Conservation (phyloP, 2,888 invertebrate species). For the Scelioninae gen. 1 region DNA sequence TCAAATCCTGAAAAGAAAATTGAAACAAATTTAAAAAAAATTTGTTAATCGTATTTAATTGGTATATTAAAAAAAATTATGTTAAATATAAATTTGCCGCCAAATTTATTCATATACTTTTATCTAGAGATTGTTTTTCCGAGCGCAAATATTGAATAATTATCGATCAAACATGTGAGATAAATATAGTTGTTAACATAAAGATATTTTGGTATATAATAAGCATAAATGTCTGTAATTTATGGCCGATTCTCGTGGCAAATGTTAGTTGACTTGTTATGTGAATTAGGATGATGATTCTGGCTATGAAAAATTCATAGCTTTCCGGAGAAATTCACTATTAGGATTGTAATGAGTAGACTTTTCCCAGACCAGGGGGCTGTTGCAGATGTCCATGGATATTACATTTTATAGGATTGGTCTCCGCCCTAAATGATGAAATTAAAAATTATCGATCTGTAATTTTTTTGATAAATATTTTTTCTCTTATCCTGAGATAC, state of each 20-base stretch:
- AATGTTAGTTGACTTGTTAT: slow-evolving; percentile 24
- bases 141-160: slow-evolving; percentile 4
- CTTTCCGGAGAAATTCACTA: slow-evolving; percentile 12
- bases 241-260: slow-evolving; percentile 18
- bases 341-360: background rate
- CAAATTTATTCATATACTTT: background rate
- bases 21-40: too few relatives aligned
- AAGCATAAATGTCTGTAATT: slow-evolving; percentile 19
- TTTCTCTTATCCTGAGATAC: too few relatives aligned
- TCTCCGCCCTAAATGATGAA: too few relatives aligned
- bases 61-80: too few relatives aligned
- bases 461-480: too few relatives aligned
- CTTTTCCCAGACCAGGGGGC: too few relatives aligned
- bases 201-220: background rate
- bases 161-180: background rate
- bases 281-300: slow-evolving; percentile 8
- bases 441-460: too few relatives aligned
- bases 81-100: too few relatives aligned
- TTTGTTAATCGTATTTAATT: too few relatives aligned
- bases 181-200: slow-evolving; percentile 1
- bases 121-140: background rate
- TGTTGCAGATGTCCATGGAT: too few relatives aligned
- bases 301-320: slow-evolving; percentile 27
- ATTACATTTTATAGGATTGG: too few relatives aligned
- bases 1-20: too few relatives aligned